phyloP scores from a whole-genome alignment of 2,888 invertebrate species.

The Halictus quadricinctus region DNA sequence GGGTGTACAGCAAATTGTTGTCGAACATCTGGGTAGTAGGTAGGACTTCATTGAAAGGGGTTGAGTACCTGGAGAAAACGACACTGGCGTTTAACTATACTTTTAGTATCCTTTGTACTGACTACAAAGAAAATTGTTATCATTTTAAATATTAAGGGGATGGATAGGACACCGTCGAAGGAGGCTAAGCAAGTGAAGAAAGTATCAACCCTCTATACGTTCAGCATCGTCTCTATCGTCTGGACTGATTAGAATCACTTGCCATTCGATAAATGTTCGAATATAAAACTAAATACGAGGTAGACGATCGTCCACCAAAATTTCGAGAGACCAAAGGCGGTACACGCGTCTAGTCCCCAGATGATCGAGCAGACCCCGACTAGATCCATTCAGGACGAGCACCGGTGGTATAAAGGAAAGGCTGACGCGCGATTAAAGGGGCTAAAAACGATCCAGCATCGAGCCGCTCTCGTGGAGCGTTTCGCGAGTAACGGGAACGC shows the following conservation, averaged over 20 bases:
- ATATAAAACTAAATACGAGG: too few species aligned
- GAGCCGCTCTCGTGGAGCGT: constrained; percentile 27
- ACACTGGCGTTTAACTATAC: too few species aligned
- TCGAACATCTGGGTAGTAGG: not conserved
- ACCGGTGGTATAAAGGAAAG: not conserved
- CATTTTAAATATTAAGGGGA: too few species aligned
- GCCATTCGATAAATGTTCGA: too few species aligned
- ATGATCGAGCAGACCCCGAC: not conserved
- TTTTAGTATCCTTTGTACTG: too few species aligned
- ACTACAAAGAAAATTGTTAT: too few species aligned
- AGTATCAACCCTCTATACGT: too few species aligned
- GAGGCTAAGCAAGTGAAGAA: too few species aligned
- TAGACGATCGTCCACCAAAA: too few species aligned
- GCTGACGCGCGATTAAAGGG: constrained; percentile 21
- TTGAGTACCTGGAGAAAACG: not conserved
- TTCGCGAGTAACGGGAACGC: constrained; percentile 49
- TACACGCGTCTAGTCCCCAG: not conserved
- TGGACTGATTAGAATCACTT: too few species aligned
- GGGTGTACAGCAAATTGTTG: not conserved
- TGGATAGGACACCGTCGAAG: too few species aligned
- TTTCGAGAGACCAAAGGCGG: not conserved
- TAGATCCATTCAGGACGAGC: not conserved
- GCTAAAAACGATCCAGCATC: constrained; percentile 19
- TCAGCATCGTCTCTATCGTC: too few species aligned
- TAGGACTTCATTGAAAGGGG: not conserved